Evolutionary conservation across 2,797 vertebrate species (phyloP), one percentile per base, ranked within the genome.

Genomic region (Acrocephalus scirpaceus): DNA sequence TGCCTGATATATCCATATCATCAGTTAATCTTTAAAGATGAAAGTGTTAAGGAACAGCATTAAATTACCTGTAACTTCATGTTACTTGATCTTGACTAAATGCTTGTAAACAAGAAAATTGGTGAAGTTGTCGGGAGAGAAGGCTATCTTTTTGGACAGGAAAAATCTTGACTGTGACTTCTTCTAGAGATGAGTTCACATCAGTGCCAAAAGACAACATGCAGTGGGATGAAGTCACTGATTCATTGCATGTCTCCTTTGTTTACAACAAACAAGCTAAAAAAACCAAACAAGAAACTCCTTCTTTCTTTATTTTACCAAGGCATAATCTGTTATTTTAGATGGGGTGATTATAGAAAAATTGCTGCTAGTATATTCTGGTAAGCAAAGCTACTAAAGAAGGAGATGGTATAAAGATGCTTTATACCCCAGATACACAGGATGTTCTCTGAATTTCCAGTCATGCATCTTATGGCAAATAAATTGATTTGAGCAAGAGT

Each of bases 161-260:
- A 91, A 80, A 85, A 75, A 67, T 85, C 72, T 88, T 73, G 58
- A 16, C 51, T 70, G 48, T 70, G 76, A 25, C 29, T 51, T 87
- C 72, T 84, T 93, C 86, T 44, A 72, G 62, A 84, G 51, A 73
- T 47, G 60, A 47, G 44, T 94, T 80, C 34, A 16, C 34, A 40
- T 82, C 76, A 51, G 38, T 82, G 67, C 86, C 62, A 86, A 72
- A 77, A 90, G 36, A 14, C 65, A 58, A 2, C 57, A 22, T 36
- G 78, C 84, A 72, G 42, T 16, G 22, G 48, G 54, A 74, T 96
- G 86, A 96, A 92, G 84, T 93, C 96, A 96, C 45, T 51, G 53
- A 36, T 65, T 82, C 64, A n/a, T 17, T 70, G 56, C 3, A 0
- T 8, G 47, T 83, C 54, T 86, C 54, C 57, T 87, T 96, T 96